Percentiles rank a stretch among this genome's conserved stretches.
Conservation (phyloP, 2,797 vertebrate species). For the Gallinago solitaria region DNA sequence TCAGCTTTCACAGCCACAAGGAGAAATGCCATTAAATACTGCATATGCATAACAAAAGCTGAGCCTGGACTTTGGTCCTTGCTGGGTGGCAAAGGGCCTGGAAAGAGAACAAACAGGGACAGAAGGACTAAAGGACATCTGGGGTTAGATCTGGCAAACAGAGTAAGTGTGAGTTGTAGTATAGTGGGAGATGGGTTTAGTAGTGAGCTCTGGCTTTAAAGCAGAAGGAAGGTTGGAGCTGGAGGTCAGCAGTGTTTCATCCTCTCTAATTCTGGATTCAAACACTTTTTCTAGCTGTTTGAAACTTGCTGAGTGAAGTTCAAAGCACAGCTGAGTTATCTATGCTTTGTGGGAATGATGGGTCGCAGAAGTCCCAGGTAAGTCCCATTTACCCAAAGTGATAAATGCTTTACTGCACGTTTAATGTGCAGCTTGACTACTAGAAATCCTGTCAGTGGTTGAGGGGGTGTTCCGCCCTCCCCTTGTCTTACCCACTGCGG, state of each 20-base stretch:
- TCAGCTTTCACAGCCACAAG: background rate
- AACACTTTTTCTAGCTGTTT: background rate
- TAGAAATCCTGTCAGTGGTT: rapidly evolving
- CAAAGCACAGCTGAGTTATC: background rate
- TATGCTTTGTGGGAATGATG: background rate
- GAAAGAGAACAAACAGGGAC: background rate
- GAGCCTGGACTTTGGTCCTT: background rate
- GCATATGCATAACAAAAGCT: background rate
- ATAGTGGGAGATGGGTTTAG: background rate
- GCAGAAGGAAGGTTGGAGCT: background rate
- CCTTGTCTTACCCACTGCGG: background rate
- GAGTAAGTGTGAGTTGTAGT: background rate
- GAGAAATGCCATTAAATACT: background rate
- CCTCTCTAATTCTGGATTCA: slow-evolving; percentile 6
- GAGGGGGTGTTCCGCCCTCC: rapidly evolving
- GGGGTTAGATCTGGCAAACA: background rate
- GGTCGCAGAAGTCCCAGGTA: background rate
- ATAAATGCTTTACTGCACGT: background rate
- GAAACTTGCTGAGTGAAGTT: background rate
- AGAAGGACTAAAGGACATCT: background rate
- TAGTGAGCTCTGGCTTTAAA: background rate
- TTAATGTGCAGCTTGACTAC: background rate
- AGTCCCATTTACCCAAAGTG: background rate
- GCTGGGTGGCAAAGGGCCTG: background rate
- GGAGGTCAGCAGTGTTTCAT: background rate